Evolutionary conservation across 1,140 invertebrate genomes (phyloP), one percentile per base, ranked within the genome.

Genomic region (Cherax destructor): DNA sequence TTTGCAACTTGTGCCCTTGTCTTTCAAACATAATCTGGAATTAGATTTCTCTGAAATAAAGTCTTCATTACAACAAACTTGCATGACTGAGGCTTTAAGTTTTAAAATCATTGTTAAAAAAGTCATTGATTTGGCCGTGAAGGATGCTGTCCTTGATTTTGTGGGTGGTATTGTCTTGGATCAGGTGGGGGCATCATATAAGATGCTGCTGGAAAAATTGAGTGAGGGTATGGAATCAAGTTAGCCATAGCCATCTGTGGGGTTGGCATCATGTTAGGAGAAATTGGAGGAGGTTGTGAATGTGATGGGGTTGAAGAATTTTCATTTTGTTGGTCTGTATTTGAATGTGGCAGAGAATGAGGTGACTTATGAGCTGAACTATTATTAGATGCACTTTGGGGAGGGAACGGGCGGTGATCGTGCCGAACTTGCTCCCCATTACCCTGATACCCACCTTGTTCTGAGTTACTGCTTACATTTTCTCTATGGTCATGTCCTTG

Each of bases 201-300:
- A 10, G 92, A 93, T 10, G 92, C 81, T 59, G 90, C 92, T 24
- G 92, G 92, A 78, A 93, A 93, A 65, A 93, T 93, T 18, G 92
- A 93, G 78, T 93, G 92, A 16, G 92, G 92, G 80, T 93, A 93
- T 4, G 92, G 92, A 83, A 93, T 93, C 56, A 93, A 83, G 87
- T 93, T 93, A 11, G 92, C 91, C 92, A 93, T 93, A 21, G 92
- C 87, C 92, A 93, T 93, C 72, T 93, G 92, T 77, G 92, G 88
- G 21, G 92, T 92, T 16, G 91, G 83, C 77, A 91, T 87, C 92
- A 93, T 93, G 76, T 91, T 91, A 3, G 92, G 59, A 21, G 88
- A 47, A 74, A 92, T 50, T 56, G 87, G 61, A 7, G 85, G 72
- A 13, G 78, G 52, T 30, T 88, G 91, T 83, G 91, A 77, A 50